Base-by-base conservation (phyloP, 2,888 invertebrate genomes). In the Hybos culiciformis region DNA sequence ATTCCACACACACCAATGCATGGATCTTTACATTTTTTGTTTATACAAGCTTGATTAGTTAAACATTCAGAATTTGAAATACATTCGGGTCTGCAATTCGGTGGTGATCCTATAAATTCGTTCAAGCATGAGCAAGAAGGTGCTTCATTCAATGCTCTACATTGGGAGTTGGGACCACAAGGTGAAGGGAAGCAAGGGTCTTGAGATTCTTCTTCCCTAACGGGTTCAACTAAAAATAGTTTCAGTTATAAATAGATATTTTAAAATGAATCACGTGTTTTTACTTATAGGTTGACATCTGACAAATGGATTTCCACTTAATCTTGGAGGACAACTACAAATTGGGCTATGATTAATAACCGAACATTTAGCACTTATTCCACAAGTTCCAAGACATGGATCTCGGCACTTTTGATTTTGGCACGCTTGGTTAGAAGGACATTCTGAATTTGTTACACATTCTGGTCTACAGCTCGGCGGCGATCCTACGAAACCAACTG, bases 331-430 rank as follows among this genome's bases (percentile, higher is more conserved):
- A 58, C 87, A 87, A 17, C 78, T 77, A 59, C 87, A 87, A 50
- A 84, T 75, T 3, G 88, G 87, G 58, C 82, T 83, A 57, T 90
- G 88, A 54, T 82, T 80, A 47, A 82, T 76, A 18, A 86, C 85
- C 61, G 79, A 77, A 53, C 90, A 90, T 43, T 77, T 72, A 9
- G 88, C 80, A 56, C 80, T 80, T 50, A 78, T 73, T 15, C 83
- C 88, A 56, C 90, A 90, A 34, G 81, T 77, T 39, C 82, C 82
- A 3, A 74, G 71, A 53, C 87, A 88, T 9, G 87, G 87, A 65
- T 87, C 78, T 39, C 74, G 70, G 58, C 87, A 88, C 66, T 80
- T 83, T 48, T 77, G 75, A 51, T 79, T 80, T 32, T 80, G 70
- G 56, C 88, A 88, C 6, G 87, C 81, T 61, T 77, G 79, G 40